Evolutionary conservation across 1,140 invertebrate genomes (phyloP), one percentile per base, ranked within the genome.

Genomic region (Helicoverpa zea): DNA sequence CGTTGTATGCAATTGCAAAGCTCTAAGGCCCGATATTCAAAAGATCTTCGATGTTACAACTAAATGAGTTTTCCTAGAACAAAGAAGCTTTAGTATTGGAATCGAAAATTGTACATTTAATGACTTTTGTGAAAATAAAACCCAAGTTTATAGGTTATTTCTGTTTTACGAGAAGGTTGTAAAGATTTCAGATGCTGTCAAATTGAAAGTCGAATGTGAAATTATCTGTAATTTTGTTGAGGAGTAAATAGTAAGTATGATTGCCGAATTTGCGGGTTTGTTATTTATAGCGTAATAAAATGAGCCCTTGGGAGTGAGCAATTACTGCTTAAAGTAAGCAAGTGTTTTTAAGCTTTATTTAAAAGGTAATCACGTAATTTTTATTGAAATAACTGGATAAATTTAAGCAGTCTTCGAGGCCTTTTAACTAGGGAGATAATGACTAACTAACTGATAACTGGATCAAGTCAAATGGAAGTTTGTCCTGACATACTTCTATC

Each of bases 61-160:
- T n/a, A 73, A 73, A 73, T 73, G 70, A 58, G 49, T 72, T 58
- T 73, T 73, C 52, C 23, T 9, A 54, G 18, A 73, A 73, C 70
- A 73, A 73, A 12, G 23, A 56, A 13, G 13, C 2, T 4, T 16
- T 13, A 14, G 3, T n/a, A 61, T 61, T 61, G 35, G 18, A 75
- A 75, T 61, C 5, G 35, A 12, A 29, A 18, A 61, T 49, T 47
- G 73, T 75, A 61, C 43, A 75, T 61, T 63, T 54, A 72, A 72
- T 72, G 68, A 49, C 1, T 23, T 7, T 35, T 18, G 54, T 29
- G 29, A 35, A 75, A 75, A 75, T 63, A 75, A 75, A 75, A 75
- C 18, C 18, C 16, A 13, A 61, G 16, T 61, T 75, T 75, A 75
- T 51, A 29, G 43, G 43, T 47, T 63, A 61, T 63, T 74, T 35